Base-by-base conservation (phyloP, 1,140 invertebrate genomes). In the Anastatus disparis region DNA sequence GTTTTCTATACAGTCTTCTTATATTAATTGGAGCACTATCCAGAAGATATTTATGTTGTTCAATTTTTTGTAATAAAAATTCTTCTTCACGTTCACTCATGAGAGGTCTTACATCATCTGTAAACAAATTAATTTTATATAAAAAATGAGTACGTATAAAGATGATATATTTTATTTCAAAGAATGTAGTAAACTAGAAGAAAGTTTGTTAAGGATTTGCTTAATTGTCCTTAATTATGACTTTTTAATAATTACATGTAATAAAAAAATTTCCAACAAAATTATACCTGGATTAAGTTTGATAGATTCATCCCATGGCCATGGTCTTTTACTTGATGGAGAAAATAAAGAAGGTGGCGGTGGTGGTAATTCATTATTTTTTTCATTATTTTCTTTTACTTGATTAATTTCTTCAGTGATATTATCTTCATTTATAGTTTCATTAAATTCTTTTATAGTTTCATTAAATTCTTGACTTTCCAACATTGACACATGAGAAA, bases 41-140 rank as follows among this genome's bases (percentile, higher is more conserved):
- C 17, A 82, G 61, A 62, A 83, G 26, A 75, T 81, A 70, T 27
- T 84, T 83, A n/a, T 72, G 61, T 46, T 72, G 71, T 63, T 87
- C 84, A 4, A 89, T 70, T 71, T 84, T 85, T 63, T 87, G 84
- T 13, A 90, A 74, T 13, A 91, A 68, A 74, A 88, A 86, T 24
- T 80, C 76, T 77, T 91, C 90, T 75, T 91, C 90, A 74, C 88
- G 87, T 50, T 86, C 75, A 62, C 85, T 89, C 84, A 91, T 89
- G 22, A 73, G 81, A 4, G 74, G 64, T 24, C 63, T 74, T 6
- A 74, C 15, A n/a, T 48, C n/a, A 50, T 71, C 70, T 71, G n/a
- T 4, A 67, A 48, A 58, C 24, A 35, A 6, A 6, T 35, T 35
- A 10, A 6, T 35, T 35, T 35, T 6, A 10, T 35, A 35, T 35